phyloP scores from a whole-genome alignment of 2,113 vertebrate genomes.

The Dascyllus trimaculatus region DNA sequence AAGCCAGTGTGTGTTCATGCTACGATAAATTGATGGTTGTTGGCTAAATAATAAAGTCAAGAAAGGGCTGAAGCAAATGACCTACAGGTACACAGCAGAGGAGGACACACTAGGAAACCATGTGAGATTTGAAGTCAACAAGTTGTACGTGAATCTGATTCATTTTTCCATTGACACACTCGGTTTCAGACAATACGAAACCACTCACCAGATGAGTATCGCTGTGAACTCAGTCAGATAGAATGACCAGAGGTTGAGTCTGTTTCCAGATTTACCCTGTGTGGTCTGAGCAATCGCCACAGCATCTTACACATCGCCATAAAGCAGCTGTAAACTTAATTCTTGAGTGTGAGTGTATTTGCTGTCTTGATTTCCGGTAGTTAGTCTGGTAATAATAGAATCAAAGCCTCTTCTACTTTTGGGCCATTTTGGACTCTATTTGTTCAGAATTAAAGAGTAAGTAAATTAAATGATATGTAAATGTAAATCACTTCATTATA shows the following conservation, averaged over 20 bases:
- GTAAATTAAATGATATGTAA: too few species aligned
- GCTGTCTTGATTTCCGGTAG: constrained; percentile 7
- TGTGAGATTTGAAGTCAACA: constrained; percentile 23
- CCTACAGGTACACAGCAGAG: constrained; percentile 37
- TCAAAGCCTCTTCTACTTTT: background rate
- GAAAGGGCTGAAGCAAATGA: constrained; percentile 50
- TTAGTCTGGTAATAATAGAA: background rate
- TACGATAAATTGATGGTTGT: constrained; percentile 63
- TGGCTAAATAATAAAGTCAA: constrained; percentile 50
- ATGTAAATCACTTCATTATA: too few species aligned
- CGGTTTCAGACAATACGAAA: constrained; percentile 35
- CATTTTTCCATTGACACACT: constrained; percentile 53
- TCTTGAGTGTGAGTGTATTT: constrained; percentile 1
- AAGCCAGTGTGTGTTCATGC: constrained; percentile 22
- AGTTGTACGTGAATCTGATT: constrained; percentile 43
- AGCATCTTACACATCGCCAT: constrained; percentile 8
- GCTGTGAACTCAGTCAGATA: constrained; percentile 23
- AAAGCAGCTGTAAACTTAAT: constrained; percentile 4
- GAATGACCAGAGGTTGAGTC: constrained; percentile 44
- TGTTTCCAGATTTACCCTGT: constrained; percentile 33
- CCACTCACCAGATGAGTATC: constrained; percentile 51
- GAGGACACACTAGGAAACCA: constrained; percentile 27
- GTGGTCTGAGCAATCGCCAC: constrained; percentile 39
- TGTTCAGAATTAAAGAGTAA: too few species aligned
- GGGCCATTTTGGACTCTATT: background rate